phyloP scores from a whole-genome alignment of 2,888 invertebrate genomes.

The Euplagia quadripunctaria region DNA sequence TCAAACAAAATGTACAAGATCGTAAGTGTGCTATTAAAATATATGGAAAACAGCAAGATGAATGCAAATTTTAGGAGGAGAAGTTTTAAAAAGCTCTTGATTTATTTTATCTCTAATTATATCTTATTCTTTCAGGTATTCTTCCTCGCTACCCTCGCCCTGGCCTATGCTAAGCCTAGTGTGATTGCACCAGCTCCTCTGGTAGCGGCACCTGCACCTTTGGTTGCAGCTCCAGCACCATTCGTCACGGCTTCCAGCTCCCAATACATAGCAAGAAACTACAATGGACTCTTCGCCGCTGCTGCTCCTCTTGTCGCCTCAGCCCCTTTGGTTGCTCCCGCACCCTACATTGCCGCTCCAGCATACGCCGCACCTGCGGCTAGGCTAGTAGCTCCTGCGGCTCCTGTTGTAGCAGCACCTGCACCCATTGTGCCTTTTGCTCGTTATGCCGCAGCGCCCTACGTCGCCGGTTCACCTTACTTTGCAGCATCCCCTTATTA shows the following conservation, averaged over 20 bases:
- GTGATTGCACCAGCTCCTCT: conserved; percentile 65
- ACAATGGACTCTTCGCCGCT: conserved; percentile 83
- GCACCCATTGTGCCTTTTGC: conserved; percentile 6
- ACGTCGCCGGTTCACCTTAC: conserved; percentile 47
- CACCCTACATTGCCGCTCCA: conserved; percentile 55
- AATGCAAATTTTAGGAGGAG: not conserved
- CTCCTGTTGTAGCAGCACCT: conserved; percentile 15
- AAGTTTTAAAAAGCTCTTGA: not conserved
- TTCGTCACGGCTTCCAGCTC: conserved; percentile 90
- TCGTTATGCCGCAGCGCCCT: conserved; percentile 38
- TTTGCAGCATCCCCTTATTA: conserved; percentile 61
- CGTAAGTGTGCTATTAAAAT: conserved; percentile 60
- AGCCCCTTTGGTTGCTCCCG: conserved; percentile 69
- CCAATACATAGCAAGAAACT: conserved; percentile 89
- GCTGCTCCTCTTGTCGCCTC: conserved; percentile 82
- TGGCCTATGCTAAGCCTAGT: conserved; percentile 75
- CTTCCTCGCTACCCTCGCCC: conserved; percentile 71
- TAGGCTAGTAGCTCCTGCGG: not conserved
- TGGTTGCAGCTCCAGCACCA: conserved; percentile 80
- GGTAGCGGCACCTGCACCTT: conserved; percentile 73
- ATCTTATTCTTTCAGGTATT: conserved; percentile 65
- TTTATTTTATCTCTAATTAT: not conserved
- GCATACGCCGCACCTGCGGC: conserved; percentile 35
- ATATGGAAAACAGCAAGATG: not conserved
- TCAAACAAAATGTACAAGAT: conserved; percentile 76